phyloP scores from a whole-genome alignment of 2,888 invertebrate genomes.

The Imbricaverruca yamaguchii region DNA sequence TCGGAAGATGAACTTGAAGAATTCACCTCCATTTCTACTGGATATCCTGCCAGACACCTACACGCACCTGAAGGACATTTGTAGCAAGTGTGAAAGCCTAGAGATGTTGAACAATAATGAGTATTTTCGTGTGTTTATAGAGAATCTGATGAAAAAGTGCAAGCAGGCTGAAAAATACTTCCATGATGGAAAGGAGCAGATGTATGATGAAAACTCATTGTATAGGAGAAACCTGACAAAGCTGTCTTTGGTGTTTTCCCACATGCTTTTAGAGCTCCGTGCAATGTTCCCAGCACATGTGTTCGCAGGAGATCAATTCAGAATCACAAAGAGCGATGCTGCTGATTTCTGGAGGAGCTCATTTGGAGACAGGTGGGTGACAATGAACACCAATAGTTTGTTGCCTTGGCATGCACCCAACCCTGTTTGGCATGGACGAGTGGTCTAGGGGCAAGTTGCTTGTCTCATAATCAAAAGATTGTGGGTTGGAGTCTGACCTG shows the following conservation, averaged over 20 bases:
- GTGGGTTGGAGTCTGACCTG: no score
- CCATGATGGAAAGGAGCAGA: conserved; percentile 95
- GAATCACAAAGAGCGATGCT: conserved; percentile 98
- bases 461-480: no score
- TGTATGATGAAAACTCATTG: conserved; percentile 95
- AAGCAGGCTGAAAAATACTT: conserved; percentile 97
- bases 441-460: no score
- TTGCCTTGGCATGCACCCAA: no score
- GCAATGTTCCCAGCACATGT: conserved; percentile 87
- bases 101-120: conserved; percentile 67
- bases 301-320: conserved; percentile 96
- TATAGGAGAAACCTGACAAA: conserved; percentile 93
- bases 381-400: no score
- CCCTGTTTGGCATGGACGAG: background rate
- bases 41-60: conserved; percentile 99
- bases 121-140: conserved; percentile 76
- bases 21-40: conserved; percentile 97
- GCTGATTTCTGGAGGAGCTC: conserved; percentile 95
- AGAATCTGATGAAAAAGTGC: conserved; percentile 96
- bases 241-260: conserved; percentile 95
- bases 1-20: conserved; percentile 97
- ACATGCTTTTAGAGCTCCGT: conserved; percentile 98
- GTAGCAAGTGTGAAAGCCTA: conserved; percentile 90
- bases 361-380: conserved; percentile 86
- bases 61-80: conserved; percentile 88